phyloP scores from a whole-genome alignment of 2,797 vertebrate species.

The Siniperca scherzeri region DNA sequence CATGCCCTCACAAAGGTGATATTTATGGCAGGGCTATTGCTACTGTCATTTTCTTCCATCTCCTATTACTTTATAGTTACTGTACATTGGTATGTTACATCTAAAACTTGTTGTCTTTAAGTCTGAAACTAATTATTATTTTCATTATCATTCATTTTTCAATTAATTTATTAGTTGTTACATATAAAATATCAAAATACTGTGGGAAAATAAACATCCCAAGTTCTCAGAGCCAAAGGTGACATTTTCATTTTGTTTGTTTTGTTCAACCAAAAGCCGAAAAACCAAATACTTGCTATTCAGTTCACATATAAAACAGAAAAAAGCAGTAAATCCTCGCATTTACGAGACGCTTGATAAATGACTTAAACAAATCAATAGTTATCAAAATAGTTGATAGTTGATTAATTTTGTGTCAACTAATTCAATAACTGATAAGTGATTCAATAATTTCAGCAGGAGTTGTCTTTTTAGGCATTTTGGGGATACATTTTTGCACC shows the following conservation, averaged over 20 bases:
- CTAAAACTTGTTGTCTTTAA: not conserved
- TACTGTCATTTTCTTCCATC: not conserved
- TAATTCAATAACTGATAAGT: not conserved
- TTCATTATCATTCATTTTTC: not conserved
- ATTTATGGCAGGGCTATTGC: not conserved
- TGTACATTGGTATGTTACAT: not conserved
- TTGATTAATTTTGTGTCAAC: not conserved
- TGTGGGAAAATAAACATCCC: no score
- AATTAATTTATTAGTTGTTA: not conserved
- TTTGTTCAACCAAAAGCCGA: not conserved
- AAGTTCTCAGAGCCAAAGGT: not conserved
- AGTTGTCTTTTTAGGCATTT: not conserved
- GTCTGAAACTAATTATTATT: not conserved
- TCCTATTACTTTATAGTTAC: not conserved
- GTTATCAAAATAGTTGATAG: not conserved
- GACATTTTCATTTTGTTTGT: not conserved
- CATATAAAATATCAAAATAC: no score
- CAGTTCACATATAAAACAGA: not conserved
- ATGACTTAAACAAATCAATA: not conserved
- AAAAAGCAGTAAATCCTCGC: not conserved
- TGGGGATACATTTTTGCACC: not conserved
- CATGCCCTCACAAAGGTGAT: not conserved
- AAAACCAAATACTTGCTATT: not conserved
- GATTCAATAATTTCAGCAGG: not conserved
- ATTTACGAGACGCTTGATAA: not conserved